phyloP scores from a whole-genome alignment of 2,797 vertebrate species.

The Triplophysa bombifrons region DNA sequence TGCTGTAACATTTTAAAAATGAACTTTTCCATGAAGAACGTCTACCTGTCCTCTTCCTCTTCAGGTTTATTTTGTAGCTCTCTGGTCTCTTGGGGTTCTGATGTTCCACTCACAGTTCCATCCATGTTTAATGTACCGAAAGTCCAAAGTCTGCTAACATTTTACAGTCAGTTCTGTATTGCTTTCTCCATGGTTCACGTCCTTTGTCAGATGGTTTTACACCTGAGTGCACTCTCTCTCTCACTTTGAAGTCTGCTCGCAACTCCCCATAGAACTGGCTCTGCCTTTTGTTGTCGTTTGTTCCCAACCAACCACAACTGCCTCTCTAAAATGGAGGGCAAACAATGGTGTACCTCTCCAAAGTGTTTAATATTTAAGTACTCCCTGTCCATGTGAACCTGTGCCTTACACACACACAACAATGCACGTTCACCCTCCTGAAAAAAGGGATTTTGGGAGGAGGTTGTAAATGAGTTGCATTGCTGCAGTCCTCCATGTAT shows the following conservation, averaged over 20 bases:
- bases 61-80: not conserved
- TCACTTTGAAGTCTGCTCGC: not conserved
- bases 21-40: not conserved
- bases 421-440: not conserved
- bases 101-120: constrained; percentile 2
- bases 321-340: constrained; percentile 46
- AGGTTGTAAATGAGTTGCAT: constrained; percentile 7
- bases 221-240: constrained; percentile 23
- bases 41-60: constrained; percentile 42
- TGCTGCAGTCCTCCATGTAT: not conserved
- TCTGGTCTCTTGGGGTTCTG: constrained; percentile 16
- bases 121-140: constrained; percentile 32
- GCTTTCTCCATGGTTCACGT: constrained; percentile 28
- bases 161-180: constrained; percentile 37
- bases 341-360: constrained; percentile 46
- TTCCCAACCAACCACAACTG: constrained; percentile 43
- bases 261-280: constrained; percentile 1
- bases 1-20: not conserved
- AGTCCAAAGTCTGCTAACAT: constrained; percentile 31
- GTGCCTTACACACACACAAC: not conserved
- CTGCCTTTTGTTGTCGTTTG: constrained; percentile 26
- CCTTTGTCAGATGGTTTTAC: constrained; percentile 21
- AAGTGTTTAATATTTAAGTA: constrained; percentile 63
- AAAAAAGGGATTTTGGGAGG: constrained; percentile 23
- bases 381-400: constrained; percentile 39